A percentile compares a stretch with the other conserved stretches of the same genome.
phyloP scores from a whole-genome alignment of 2,797 vertebrate species.

The Sciurus vulgaris region DNA sequence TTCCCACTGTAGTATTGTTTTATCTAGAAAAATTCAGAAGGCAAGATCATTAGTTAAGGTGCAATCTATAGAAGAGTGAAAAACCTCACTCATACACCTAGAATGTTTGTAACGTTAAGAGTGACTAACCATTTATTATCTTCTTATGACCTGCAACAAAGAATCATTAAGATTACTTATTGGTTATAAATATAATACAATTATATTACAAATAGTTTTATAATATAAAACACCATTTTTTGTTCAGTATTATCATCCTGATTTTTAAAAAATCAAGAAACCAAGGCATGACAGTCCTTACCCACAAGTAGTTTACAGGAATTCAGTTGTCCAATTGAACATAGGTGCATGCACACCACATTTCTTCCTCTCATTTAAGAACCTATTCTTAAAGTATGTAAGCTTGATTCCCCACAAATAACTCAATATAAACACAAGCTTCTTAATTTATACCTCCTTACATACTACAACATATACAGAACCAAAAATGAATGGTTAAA shows the following conservation, averaged over 20 bases:
- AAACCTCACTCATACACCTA: constrained; percentile 75
- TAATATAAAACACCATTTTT: background rate
- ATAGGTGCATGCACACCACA: background rate
- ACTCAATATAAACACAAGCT: constrained; percentile 28
- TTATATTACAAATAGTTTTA: constrained; percentile 38
- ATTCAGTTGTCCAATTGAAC: background rate
- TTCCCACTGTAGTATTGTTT: constrained; percentile 73
- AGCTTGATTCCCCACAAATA: constrained; percentile 16
- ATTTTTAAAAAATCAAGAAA: constrained; percentile 48
- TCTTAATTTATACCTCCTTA: constrained; percentile 55
- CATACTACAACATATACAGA: background rate
- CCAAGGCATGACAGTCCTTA: background rate
- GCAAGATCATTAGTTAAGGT: constrained; percentile 11
- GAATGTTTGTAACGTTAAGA: constrained; percentile 65
- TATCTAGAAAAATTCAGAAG: constrained; percentile 39
- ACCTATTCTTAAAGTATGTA: background rate
- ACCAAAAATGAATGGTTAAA: constrained; percentile 32
- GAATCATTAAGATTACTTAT: constrained; percentile 73
- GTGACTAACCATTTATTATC: constrained; percentile 77
- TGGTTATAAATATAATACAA: background rate
- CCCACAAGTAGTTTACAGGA: background rate
- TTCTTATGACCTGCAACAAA: constrained; percentile 81
- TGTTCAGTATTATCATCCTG: background rate
- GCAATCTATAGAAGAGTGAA: constrained; percentile 65
- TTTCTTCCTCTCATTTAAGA: background rate